These are phyloP conservation scores for Azemiops feae DNA, from an alignment of 2,113 vertebrate genomes.

Conservation along the genomic window DNA sequence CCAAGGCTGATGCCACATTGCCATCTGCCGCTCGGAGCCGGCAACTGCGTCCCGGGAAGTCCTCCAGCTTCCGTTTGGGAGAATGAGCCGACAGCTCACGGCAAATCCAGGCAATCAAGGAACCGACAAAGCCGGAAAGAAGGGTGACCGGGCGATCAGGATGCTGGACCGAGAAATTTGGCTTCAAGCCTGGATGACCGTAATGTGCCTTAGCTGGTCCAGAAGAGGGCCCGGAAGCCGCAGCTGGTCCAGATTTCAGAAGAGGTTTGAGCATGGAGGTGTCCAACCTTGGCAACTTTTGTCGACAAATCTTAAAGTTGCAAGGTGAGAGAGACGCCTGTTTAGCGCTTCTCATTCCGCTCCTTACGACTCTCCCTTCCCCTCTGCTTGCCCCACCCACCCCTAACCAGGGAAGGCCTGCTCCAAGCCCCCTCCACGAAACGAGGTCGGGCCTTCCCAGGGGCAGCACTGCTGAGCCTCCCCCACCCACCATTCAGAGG, in stretches of 20 bases:
- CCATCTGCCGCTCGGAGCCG: not conserved
- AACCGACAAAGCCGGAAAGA: too few species aligned
- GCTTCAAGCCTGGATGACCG: too few species aligned
- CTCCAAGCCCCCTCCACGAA: not conserved
- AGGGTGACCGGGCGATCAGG: too few species aligned
- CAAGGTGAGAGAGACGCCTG: too few species aligned
- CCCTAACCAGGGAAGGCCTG: too few species aligned
- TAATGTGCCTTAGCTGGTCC: too few species aligned
- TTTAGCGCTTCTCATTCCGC: not conserved
- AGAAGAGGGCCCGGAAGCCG: too few species aligned
- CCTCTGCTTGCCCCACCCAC: rapidly evolving
- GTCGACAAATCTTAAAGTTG: not conserved
- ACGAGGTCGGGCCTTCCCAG: too few species aligned
- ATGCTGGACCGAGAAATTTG: too few species aligned
- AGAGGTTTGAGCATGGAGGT: too few species aligned
- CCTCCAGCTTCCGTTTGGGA: not conserved
- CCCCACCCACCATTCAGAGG: not conserved
- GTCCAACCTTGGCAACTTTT: too few species aligned
- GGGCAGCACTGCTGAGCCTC: not conserved
- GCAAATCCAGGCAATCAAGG: not conserved
- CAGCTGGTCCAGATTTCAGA: too few species aligned
- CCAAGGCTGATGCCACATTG: not conserved
- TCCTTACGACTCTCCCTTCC: not conserved
- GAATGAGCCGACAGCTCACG: not conserved
- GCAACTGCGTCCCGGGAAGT: not conserved